Conservation (phyloP, 2,888 invertebrate genomes). For the Acanthopleura granulata region DNA sequence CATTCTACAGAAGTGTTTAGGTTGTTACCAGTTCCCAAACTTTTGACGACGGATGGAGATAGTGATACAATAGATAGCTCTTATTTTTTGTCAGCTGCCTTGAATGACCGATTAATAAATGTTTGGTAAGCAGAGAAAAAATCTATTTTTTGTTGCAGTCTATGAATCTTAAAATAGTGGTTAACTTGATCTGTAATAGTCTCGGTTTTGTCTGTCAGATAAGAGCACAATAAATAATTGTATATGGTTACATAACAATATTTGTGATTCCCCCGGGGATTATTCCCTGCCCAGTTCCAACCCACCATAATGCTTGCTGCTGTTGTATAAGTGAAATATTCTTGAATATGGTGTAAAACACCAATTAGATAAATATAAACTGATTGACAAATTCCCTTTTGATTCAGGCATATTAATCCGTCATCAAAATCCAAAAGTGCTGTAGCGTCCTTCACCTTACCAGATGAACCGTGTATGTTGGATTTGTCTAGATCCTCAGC, state of each 20-base stretch:
- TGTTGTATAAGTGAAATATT: too few relatives aligned
- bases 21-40: constrained; percentile 38
- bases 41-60: constrained; percentile 23
- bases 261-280: too few relatives aligned
- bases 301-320: too few relatives aligned
- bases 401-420: constrained; percentile 47
- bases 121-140: constrained; percentile 53
- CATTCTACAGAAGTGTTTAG: constrained; percentile 65
- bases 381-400: too few relatives aligned
- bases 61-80: constrained; percentile 35
- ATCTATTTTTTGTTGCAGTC: constrained; percentile 15
- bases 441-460: constrained; percentile 59
- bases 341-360: too few relatives aligned
- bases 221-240: too few relatives aligned
- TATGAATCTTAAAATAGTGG: neutral
- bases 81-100: constrained; percentile 65
- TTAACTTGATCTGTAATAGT: too few relatives aligned
- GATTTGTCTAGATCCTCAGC: constrained; percentile 36
- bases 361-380: too few relatives aligned
- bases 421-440: constrained; percentile 50
- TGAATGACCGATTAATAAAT: constrained; percentile 63
- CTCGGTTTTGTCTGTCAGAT: too few relatives aligned
- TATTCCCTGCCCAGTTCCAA: too few relatives aligned
- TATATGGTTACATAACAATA: too few relatives aligned
- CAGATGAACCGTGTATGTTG: constrained; percentile 59